Base-by-base conservation (phyloP, 2,113 vertebrate genomes). In the Tetrax tetrax region DNA sequence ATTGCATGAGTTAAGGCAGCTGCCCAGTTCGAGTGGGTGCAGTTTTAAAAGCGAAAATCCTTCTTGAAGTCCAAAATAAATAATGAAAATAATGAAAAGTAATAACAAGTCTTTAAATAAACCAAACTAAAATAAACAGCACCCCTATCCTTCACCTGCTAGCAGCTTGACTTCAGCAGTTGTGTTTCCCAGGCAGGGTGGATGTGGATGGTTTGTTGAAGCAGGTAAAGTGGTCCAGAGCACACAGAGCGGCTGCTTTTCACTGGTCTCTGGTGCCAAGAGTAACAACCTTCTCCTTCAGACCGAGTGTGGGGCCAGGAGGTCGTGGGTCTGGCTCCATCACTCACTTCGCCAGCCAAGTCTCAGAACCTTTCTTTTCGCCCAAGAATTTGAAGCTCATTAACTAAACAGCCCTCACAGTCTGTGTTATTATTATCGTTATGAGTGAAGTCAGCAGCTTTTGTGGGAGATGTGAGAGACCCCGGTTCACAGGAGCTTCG, bases 1-100 rank as follows among this genome's bases (percentile, higher is more conserved):
- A 25, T 54, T 47, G 74, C 89, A 68, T 93, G 91, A 96, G 65
- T 78, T 86, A 29, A 92, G 60, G 63, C 71, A 87, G 89, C 89
- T 87, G 92, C 59, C 0, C 4, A 61, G 83, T 70, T 50, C 6
- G 38, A 93, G 81, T 72, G 78, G 87, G 87, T 61, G 80, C 76
- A 87, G 61, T 90, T 87, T 93, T 38, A 63, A 87, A 89, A 88
- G 85, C 47, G 91, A 94, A 95, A 93, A 86, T 96, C 78, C 91
- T 95, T n/a, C 28, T 54, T 23, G 7, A 81, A 87, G 77, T 90
- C 93, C 81, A 96, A 63, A 93, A 90, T 79, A 92, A 97, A 95
- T 72, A 74, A 75, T 1, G 2, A 74, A 50, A 37, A 43, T 41
- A 76, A 14, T 76, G 74, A 91, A 91, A 89, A 93, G 48, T 9